Conservation (phyloP, 2,888 invertebrate genomes). For the Melinaea menophilus region DNA sequence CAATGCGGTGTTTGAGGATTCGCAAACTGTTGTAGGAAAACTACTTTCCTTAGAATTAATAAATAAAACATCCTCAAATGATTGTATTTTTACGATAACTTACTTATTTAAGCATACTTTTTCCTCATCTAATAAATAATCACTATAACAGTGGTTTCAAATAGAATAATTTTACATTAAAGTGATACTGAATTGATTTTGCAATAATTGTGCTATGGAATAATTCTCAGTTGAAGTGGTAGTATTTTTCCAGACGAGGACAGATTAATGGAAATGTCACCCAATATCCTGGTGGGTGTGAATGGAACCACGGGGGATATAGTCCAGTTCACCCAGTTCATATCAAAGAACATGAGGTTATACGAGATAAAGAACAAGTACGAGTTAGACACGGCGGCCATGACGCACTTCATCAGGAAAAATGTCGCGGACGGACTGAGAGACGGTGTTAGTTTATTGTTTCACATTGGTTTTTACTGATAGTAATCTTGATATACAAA, state of each 20-base stretch:
- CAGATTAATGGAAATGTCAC: slow-evolving; percentile 91
- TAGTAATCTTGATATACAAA: not conserved
- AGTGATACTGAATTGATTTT: too few relatives aligned
- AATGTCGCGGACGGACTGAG: slow-evolving; percentile 92
- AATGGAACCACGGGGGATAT: slow-evolving; percentile 95
- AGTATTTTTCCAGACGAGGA: slow-evolving; percentile 84
- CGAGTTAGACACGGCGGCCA: slow-evolving; percentile 89
- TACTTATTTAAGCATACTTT: too few relatives aligned
- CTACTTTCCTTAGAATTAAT: too few relatives aligned
- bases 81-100: too few relatives aligned
- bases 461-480: not conserved
- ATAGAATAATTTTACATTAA: too few relatives aligned
- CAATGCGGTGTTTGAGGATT: slow-evolving; percentile 20
- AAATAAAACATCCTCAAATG: too few relatives aligned
- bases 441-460: slow-evolving; percentile 77
- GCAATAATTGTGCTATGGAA: too few relatives aligned
- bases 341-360: slow-evolving; percentile 94
- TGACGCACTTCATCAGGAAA: slow-evolving; percentile 93
- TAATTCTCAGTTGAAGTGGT: too few relatives aligned
- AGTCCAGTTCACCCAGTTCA: slow-evolving; percentile 95
- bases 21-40: too few relatives aligned
- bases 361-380: slow-evolving; percentile 98
- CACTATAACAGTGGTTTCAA: too few relatives aligned
- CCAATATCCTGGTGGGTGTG: slow-evolving; percentile 90
- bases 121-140: too few relatives aligned